Evolutionary conservation across 2,113 vertebrate genomes (phyloP).

Genomic region (Columba janthina): DNA sequence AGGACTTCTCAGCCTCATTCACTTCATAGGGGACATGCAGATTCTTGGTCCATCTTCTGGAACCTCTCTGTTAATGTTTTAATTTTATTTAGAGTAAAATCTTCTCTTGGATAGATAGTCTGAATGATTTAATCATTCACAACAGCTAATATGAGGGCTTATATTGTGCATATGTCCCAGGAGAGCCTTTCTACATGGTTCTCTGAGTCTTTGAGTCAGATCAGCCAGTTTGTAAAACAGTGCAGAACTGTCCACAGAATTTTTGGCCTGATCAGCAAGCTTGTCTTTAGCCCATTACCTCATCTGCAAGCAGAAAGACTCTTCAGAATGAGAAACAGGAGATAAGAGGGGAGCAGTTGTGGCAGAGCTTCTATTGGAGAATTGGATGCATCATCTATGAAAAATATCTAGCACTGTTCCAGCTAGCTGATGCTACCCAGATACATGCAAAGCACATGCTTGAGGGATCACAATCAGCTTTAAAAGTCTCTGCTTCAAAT

Average conservation of each 20-base stretch:
- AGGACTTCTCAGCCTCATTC: not conserved
- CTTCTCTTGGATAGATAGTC: not conserved
- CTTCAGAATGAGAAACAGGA: not conserved
- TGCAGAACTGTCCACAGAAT: not conserved
- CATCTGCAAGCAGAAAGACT: slow-evolving; percentile 6
- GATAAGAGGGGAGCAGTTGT: slow-evolving; percentile 19
- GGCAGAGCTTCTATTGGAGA: not conserved
- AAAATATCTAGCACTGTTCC: slow-evolving; percentile 1
- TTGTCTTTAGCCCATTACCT: slow-evolving; percentile 11
- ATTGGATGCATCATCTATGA: not conserved
- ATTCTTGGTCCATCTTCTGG: not conserved
- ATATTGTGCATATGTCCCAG: not conserved
- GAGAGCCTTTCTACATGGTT: not conserved
- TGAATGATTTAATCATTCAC: not conserved
- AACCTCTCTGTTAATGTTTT: not conserved
- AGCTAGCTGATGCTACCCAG: slow-evolving; percentile 15
- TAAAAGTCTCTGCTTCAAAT: not conserved
- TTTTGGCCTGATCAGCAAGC: slow-evolving; percentile 1
- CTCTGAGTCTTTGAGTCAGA: not conserved
- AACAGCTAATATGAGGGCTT: not conserved
- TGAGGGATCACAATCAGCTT: slow-evolving; percentile 6
- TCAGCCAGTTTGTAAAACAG: not conserved
- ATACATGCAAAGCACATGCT: not conserved
- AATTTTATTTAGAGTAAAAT: not conserved
- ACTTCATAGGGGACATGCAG: not conserved